Percentiles rank a stretch among this genome's conserved stretches.
These are phyloP conservation scores for Nebria ingens DNA, from an alignment of 1,140 invertebrate genomes.

Conservation along the genomic window DNA sequence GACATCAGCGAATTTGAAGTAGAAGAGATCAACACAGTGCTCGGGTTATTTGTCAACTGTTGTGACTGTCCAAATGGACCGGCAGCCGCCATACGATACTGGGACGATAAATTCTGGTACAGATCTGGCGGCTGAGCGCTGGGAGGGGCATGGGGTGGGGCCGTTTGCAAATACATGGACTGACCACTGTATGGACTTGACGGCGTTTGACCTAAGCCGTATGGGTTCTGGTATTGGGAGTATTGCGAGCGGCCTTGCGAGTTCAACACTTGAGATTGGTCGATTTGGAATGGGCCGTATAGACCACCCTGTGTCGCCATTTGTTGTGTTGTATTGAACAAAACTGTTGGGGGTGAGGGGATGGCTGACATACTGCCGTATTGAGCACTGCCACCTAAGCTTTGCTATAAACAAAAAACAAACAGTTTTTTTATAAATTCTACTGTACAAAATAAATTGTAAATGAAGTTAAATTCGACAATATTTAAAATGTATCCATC, in stretches of 20 bases:
- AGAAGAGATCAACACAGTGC: slow-evolving; percentile 79
- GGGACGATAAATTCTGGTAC: slow-evolving; percentile 65
- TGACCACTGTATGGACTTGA: slow-evolving; percentile 54
- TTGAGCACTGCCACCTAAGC: slow-evolving; percentile 37
- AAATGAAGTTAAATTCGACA: too few species aligned
- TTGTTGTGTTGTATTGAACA: slow-evolving; percentile 66
- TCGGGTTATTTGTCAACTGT: slow-evolving; percentile 71
- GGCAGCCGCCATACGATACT: slow-evolving; percentile 46
- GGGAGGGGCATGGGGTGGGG: slow-evolving; percentile 40
- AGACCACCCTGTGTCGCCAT: slow-evolving; percentile 65
- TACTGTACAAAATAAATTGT: neutral
- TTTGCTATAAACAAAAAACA: slow-evolving; percentile 15
- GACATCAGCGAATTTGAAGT: slow-evolving; percentile 83
- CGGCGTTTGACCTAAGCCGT: slow-evolving; percentile 37
- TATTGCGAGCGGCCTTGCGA: slow-evolving; percentile 49
- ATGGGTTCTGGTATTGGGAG: slow-evolving; percentile 51
- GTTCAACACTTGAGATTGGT: slow-evolving; percentile 37
- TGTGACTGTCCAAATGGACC: slow-evolving; percentile 62
- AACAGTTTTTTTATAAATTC: too few species aligned
- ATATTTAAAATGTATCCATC: too few species aligned
- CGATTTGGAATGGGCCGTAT: slow-evolving; percentile 58
- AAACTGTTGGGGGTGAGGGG: slow-evolving; percentile 67
- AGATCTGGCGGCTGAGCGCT: slow-evolving; percentile 58
- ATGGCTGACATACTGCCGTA: slow-evolving; percentile 69
- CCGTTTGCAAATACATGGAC: slow-evolving; percentile 53